Base-by-base conservation (phyloP, 2,113 vertebrate species). In the Diphyllodes magnificus region DNA sequence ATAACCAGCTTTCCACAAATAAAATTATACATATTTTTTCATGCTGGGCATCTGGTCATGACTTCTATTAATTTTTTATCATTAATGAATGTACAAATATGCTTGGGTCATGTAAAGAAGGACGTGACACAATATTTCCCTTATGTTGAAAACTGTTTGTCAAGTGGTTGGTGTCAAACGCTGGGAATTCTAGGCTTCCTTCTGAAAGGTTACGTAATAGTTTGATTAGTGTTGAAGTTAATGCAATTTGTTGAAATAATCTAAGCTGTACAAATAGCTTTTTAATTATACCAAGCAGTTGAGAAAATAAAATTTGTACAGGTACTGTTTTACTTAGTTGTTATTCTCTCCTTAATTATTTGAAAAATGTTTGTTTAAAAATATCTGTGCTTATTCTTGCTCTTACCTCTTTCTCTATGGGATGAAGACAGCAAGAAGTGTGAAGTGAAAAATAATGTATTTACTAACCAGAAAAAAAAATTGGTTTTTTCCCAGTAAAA, bases 141-240 rank as follows among this genome's bases (percentile, higher is more conserved):
- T 57, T 56, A 28, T 27, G 50, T 47, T 90, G 85, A 86, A 81
- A 92, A 63, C 71, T 71, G 22, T 82, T 93, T 92, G 78, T 80
- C 50, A 72, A 68, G 56, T 49, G 59, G 42, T 70, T 82, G 51
- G 68, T 86, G 75, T 84, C 81, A 86, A 84, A 59, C 50, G 51
- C 27, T 65, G 59, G 44, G 37, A 68, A 40, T 94, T 73, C 37
- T 82, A 57, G 44, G 6, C 60, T 81, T 85, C 53, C 37, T 92
- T 80, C 56, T 60, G 31, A 79, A 94, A 63, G 53, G 79, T 92
- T 39, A 35, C 35, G 2, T 87, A 86, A 45, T 72, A 25, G 56
- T 88, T 95, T 95, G 75, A 93, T 95, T 97, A 91, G 96, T 90
- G 71, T 45, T 61, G 39, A 94, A 59, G 60, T 88, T 90, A 93